Percentiles rank a stretch among this genome's conserved stretches.
These are phyloP conservation scores for Octonoba sinensis DNA, from an alignment of 2,888 invertebrate genomes.

Conservation along the genomic window DNA sequence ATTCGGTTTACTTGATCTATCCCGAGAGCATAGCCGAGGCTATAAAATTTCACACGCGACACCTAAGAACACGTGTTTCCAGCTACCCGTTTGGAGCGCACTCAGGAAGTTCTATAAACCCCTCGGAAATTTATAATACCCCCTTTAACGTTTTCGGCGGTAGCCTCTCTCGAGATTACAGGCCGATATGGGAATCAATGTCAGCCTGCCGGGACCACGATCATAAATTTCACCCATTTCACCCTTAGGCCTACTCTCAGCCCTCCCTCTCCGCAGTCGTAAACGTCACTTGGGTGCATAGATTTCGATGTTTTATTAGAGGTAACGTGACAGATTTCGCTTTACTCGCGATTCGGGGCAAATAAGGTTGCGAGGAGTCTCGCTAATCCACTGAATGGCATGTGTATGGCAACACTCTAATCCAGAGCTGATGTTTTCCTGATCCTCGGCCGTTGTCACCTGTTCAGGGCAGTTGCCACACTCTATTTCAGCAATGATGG, in stretches of 20 bases:
- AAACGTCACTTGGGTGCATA: conserved; percentile 35
- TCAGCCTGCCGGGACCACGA: conserved; percentile 19
- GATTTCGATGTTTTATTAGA: conserved; percentile 18
- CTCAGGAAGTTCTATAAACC: conserved; percentile 22
- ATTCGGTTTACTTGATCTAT: conserved; percentile 21
- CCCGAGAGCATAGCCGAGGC: conserved; percentile 24
- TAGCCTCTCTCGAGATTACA: conserved; percentile 40
- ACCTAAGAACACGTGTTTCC: conserved; percentile 46
- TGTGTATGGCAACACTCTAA: conserved; percentile 35
- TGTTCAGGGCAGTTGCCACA: no score
- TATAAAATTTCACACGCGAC: conserved; percentile 47
- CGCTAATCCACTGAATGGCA: conserved; percentile 4
- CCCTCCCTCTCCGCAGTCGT: conserved; percentile 22
- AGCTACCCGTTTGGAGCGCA: conserved; percentile 11
- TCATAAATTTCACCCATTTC: conserved; percentile 40
- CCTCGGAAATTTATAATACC: conserved; percentile 30
- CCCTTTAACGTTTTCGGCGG: conserved; percentile 10
- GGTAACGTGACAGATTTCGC: conserved; percentile 21
- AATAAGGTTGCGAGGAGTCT: background rate
- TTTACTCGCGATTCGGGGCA: no score
- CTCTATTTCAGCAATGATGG: no score
- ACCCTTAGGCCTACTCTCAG: background rate
- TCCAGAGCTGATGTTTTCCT: background rate
- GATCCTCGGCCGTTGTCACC: no score
- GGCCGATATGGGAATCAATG: conserved; percentile 51